Conservation (phyloP, 2,888 invertebrate genomes). For the Pristionchus mayeri region DNA sequence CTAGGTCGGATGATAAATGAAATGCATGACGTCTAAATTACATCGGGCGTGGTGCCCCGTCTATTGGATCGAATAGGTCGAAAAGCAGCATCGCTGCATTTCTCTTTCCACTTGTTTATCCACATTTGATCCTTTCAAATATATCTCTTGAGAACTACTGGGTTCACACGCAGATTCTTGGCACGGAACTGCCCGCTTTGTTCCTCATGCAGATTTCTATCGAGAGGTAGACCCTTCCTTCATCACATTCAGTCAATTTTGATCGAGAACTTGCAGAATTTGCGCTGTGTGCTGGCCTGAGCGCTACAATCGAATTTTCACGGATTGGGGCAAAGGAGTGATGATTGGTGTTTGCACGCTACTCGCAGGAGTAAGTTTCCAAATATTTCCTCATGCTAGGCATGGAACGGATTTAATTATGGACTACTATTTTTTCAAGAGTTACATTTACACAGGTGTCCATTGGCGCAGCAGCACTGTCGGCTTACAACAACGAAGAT, state of each 20-base stretch:
- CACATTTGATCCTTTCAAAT: neutral
- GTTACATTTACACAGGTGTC: neutral
- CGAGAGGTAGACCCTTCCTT: conserved; percentile 53
- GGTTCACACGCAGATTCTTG: conserved; percentile 52
- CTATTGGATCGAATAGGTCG: too few species aligned
- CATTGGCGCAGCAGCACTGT: neutral
- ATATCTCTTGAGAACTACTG: conserved; percentile 45
- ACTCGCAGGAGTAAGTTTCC: neutral
- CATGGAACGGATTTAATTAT: too few species aligned
- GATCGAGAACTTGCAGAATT: neutral
- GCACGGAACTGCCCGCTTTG: conserved; percentile 52
- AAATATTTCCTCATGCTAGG: neutral
- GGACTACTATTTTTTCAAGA: neutral
- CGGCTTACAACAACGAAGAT: neutral
- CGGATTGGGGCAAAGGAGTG: neutral
- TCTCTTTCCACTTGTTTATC: too few species aligned
- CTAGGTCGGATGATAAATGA: neutral
- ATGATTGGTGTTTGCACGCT: neutral
- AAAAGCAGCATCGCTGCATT: too few species aligned
- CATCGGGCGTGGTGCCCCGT: too few species aligned
- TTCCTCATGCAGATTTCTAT: conserved; percentile 51
- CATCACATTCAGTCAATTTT: neutral
- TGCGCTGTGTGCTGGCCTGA: conserved; percentile 1
- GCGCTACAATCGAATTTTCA: neutral
- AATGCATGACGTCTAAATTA: too few species aligned